Evolutionary conservation across 2,888 invertebrate species (phyloP).

Genomic region (Bembecia ichneumoniformis): DNA sequence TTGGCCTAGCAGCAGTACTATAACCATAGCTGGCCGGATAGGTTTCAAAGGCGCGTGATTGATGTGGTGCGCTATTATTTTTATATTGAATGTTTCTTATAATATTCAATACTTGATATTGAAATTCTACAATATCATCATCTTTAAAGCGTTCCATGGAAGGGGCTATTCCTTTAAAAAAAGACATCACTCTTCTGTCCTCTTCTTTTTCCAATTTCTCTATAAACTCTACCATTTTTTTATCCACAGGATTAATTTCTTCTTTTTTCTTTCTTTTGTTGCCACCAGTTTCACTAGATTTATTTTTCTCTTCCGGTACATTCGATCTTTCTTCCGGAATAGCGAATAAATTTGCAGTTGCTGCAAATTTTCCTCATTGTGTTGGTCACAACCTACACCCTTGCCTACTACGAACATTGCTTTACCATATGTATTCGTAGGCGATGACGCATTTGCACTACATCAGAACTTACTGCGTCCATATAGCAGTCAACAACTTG

Average conservation of each 20-base stretch:
- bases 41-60: background rate
- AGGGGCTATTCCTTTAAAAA: slow-evolving; percentile 17
- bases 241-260: slow-evolving; percentile 12
- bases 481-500: slow-evolving; percentile 7
- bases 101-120: slow-evolving; percentile 13
- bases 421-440: background rate
- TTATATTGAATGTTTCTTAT: slow-evolving; percentile 13
- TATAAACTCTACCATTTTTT: background rate
- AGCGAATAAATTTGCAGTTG: slow-evolving; percentile 17
- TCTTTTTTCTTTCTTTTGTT: slow-evolving; percentile 13
- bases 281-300: slow-evolving; percentile 9
- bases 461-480: slow-evolving; percentile 6
- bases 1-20: background rate
- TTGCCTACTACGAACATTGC: background rate
- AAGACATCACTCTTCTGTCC: slow-evolving; percentile 13
- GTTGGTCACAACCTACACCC: background rate
- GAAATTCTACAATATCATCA: slow-evolving; percentile 15
- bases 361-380: slow-evolving; percentile 23
- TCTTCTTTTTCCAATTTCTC: slow-evolving; percentile 10
- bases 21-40: background rate
- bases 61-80: slow-evolving; percentile 1
- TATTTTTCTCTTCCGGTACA: slow-evolving; percentile 14
- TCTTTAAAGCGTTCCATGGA: slow-evolving; percentile 12
- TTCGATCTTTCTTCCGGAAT: slow-evolving; percentile 14
- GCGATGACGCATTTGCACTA: background rate